Base-by-base conservation (phyloP, 30 jellyfish, hydroid and myxozoan species). In the Turritopsis dohrnii region DNA sequence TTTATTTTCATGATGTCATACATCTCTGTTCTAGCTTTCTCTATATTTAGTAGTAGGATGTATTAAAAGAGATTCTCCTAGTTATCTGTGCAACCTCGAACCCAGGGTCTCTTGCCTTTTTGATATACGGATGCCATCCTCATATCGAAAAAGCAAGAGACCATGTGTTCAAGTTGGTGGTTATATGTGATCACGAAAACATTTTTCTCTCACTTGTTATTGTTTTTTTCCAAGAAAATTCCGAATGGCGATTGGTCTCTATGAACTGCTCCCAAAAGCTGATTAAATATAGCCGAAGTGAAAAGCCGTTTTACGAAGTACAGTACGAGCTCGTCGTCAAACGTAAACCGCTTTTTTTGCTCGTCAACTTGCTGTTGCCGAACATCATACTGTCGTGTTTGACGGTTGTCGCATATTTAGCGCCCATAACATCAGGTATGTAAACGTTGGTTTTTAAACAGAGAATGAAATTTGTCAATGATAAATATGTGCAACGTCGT, bases 401-500 rank as follows among this genome's bases (percentile, higher is more conserved):
- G 72, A 81, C 96, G 0, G 69, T 89, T 22, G 83, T 84, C 54
- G 96, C 83, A 21, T 89, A 84, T 52, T 30, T 75, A 71, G 53
- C 85, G 22, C 96, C 96, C 0, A 84, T 83, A 7, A 92, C 79
- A 60, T 23, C 96, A 1, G 85, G 96, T 89, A 76, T 79, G 96
- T 41, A 13, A n/a, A 41, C 13, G 13, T 41, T 41, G 60, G 13
- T 41, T 41, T 41, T 41, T 3, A 13, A 41, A 41, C n/a, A n/a
- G n/a, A n/a, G n/a, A n/a, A n/a, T n/a, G n/a, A n/a, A n/a, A n/a
- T n/a, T n/a, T n/a, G n/a, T n/a, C n/a, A n/a, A n/a, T n/a, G n/a
- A n/a, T n/a, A n/a, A n/a, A n/a, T n/a, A n/a, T n/a, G n/a, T n/a
- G n/a, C n/a, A n/a, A n/a, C n/a, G n/a, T n/a, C n/a, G n/a, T n/a